Percentiles rank a stretch among this genome's conserved stretches.
Conservation (phyloP, 2,113 vertebrate species). For the Pandion haliaetus region DNA sequence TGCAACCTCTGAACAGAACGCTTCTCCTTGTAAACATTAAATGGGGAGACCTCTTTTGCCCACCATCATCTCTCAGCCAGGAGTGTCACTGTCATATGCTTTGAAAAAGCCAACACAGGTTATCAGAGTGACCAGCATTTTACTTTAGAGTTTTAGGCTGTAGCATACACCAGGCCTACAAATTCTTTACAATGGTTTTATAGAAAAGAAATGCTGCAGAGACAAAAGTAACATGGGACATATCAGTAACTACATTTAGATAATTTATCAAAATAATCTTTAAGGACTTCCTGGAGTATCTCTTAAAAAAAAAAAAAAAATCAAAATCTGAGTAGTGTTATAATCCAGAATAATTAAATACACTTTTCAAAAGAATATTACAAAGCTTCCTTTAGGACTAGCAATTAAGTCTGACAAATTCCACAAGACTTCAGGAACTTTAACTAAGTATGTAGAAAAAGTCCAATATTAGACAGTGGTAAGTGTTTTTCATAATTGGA, state of each 20-base stretch:
- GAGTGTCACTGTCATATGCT: not conserved
- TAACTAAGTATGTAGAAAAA: conserved; percentile 62
- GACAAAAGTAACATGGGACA: not conserved
- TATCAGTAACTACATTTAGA: not conserved
- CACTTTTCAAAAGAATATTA: conserved; percentile 45
- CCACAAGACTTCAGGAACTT: conserved; percentile 66
- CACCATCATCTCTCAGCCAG: not conserved
- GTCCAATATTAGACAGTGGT: conserved; percentile 34
- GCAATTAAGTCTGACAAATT: conserved; percentile 62
- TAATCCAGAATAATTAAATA: conserved; percentile 16
- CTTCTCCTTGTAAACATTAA: not conserved
- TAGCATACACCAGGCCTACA: not conserved
- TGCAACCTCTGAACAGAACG: not conserved
- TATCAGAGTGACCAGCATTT: not conserved
- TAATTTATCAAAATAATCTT: not conserved
- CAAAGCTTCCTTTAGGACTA: conserved; percentile 61
- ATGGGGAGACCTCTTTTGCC: not conserved
- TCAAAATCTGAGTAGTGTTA: not conserved
- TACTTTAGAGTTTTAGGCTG: not conserved
- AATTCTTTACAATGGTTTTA: conserved; percentile 14
- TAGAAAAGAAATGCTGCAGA: not conserved
- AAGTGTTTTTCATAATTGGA: conserved; percentile 25
- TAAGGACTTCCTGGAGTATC: not conserved
- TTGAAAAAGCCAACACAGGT: not conserved
- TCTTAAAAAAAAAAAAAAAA: not conserved